Percentiles rank a stretch among this genome's conserved stretches.
These are phyloP conservation scores for Steinernema carpocapsae DNA, from an alignment of 2,888 invertebrate genomes.

Conservation along the genomic window DNA sequence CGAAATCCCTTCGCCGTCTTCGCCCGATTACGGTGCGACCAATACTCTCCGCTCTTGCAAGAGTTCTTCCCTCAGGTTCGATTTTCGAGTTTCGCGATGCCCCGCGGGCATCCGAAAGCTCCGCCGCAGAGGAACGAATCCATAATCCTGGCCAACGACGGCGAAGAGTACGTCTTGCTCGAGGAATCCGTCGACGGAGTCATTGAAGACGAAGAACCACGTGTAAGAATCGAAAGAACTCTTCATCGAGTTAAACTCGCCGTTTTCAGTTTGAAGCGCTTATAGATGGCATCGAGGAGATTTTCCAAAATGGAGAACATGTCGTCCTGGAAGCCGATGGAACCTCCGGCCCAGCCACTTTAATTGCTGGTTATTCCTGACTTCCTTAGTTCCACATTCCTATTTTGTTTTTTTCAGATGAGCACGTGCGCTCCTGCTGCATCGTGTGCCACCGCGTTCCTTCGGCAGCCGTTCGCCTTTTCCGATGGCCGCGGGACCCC, in stretches of 20 bases:
- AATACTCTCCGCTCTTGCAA: too few relatives aligned
- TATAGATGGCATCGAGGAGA: slow-evolving; percentile 18
- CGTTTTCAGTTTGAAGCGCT: slow-evolving; percentile 19
- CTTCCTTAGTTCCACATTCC: too few relatives aligned
- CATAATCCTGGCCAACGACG: slow-evolving; percentile 5
- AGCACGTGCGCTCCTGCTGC: slow-evolving; percentile 19
- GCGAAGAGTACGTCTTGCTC: slow-evolving; percentile 28
- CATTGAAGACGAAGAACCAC: background rate
- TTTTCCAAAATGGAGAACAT: slow-evolving; percentile 1
- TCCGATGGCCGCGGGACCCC: slow-evolving; percentile 26
- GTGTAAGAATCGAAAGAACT: background rate
- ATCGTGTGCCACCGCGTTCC: slow-evolving; percentile 17
- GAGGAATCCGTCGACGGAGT: slow-evolving; percentile 24
- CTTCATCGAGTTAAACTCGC: background rate
- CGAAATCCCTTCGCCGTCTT: too few relatives aligned
- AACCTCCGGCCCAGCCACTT: background rate
- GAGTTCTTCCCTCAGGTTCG: background rate
- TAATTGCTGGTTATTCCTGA: background rate
- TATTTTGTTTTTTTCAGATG: background rate
- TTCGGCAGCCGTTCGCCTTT: background rate
- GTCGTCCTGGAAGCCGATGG: background rate
- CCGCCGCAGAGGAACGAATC: background rate
- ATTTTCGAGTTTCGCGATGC: background rate
- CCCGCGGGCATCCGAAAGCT: slow-evolving; percentile 3
- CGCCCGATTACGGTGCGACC: too few relatives aligned